Percentiles rank a stretch among this genome's conserved stretches.
These are phyloP conservation scores for Leptocoma aspasia DNA, from an alignment of 2,113 vertebrate species.

Conservation along the genomic window DNA sequence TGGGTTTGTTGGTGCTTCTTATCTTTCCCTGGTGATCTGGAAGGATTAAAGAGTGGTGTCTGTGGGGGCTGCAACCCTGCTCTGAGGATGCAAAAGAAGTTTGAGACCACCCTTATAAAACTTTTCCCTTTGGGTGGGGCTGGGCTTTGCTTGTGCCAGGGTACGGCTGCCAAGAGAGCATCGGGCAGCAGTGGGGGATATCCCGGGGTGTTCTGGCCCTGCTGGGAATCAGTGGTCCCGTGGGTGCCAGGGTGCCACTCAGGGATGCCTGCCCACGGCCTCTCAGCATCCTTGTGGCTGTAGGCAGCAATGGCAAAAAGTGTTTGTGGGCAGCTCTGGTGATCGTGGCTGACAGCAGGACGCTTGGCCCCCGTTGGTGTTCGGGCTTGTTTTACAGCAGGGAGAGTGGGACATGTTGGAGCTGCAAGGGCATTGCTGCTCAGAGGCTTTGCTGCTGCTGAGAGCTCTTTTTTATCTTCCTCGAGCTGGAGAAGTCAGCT, in stretches of 20 bases:
- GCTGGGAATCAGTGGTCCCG: neutral
- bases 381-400: neutral
- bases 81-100: neutral
- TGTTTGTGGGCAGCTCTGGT: neutral
- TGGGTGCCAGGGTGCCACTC: neutral
- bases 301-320: neutral
- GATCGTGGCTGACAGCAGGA: neutral
- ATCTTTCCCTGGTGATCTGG: neutral
- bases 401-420: neutral
- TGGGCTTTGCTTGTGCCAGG: neutral
- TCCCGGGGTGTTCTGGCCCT: neutral
- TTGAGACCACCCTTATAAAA: neutral
- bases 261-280: neutral
- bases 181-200: rapidly evolving
- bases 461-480: neutral
- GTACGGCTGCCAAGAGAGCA: neutral
- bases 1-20: neutral
- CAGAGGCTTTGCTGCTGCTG: neutral
- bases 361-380: neutral
- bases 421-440: slow-evolving; percentile 18
- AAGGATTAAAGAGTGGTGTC: neutral
- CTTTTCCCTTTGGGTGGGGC: neutral
- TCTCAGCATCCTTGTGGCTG: neutral
- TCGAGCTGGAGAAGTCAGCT: neutral
- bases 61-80: rapidly evolving